phyloP scores from a whole-genome alignment of 2,113 vertebrate genomes.

The Aptenodytes forsteri region DNA sequence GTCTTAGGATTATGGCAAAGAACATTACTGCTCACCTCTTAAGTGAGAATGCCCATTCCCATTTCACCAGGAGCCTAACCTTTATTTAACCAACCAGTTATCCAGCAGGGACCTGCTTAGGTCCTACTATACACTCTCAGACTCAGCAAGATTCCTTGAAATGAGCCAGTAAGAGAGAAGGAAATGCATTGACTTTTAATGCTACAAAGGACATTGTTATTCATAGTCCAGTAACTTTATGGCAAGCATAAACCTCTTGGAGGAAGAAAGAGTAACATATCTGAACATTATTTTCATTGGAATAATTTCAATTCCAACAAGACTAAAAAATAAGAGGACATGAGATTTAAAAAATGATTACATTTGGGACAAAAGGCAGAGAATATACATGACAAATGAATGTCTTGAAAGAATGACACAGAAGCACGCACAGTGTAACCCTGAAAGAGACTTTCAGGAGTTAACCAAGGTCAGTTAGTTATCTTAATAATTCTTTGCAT shows the following conservation, averaged over 20 bases:
- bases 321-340: neutral
- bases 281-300: slow-evolving; percentile 44
- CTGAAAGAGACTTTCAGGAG: neutral
- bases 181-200: neutral
- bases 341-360: neutral
- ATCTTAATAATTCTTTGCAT: neutral
- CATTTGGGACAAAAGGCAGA: neutral
- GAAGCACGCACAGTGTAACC: neutral
- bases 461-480: neutral
- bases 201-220: slow-evolving; percentile 25
- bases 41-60: neutral
- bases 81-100: slow-evolving; percentile 20
- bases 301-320: slow-evolving; percentile 50
- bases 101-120: neutral
- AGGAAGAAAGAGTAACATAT: slow-evolving; percentile 12
- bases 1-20: neutral
- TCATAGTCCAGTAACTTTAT: slow-evolving; percentile 42
- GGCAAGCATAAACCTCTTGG: slow-evolving; percentile 37
- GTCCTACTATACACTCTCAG: neutral
- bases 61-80: neutral
- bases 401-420: neutral
- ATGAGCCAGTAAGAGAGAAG: neutral
- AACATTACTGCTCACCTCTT: neutral
- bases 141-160: slow-evolving; percentile 12
- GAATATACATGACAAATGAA: neutral